Evolutionary conservation across 2,888 invertebrate genomes (phyloP).

Genomic region (Leucoptera coffeella): DNA sequence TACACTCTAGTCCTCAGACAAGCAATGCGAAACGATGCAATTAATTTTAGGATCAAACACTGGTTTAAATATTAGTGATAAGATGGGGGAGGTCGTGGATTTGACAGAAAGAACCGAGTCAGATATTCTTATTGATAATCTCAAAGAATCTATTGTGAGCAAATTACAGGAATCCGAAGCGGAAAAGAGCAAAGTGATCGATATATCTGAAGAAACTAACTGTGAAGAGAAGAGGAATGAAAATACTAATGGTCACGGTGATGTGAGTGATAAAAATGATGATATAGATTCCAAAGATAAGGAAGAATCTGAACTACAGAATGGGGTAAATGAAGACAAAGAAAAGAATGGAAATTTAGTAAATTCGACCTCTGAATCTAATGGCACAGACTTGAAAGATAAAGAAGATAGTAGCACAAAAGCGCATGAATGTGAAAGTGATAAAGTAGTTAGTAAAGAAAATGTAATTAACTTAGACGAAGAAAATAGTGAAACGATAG

Average conservation of each 20-base stretch:
- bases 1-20: slow-evolving; percentile 8
- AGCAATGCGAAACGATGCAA: slow-evolving; percentile 39
- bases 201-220: slow-evolving; percentile 6
- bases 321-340: too few relatives aligned
- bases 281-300: background rate
- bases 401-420: too few relatives aligned
- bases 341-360: too few relatives aligned
- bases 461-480: slow-evolving; percentile 7
- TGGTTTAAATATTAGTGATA: slow-evolving; percentile 16
- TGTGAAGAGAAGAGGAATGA: slow-evolving; percentile 4
- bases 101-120: slow-evolving; percentile 10
- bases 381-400: too few relatives aligned
- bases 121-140: slow-evolving; percentile 13
- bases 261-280: background rate
- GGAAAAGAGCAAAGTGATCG: too few relatives aligned
- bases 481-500: slow-evolving; percentile 6
- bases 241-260: background rate
- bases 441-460: too few relatives aligned
- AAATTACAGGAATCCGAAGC: slow-evolving; percentile 6
- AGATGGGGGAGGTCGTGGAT: slow-evolving; percentile 23
- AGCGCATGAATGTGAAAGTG: too few relatives aligned
- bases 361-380: too few relatives aligned
- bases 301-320: too few relatives aligned
- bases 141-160: slow-evolving; percentile 10
- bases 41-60: slow-evolving; percentile 25